Base-by-base conservation (phyloP, 2,888 invertebrate genomes). In the Bombylius major region DNA sequence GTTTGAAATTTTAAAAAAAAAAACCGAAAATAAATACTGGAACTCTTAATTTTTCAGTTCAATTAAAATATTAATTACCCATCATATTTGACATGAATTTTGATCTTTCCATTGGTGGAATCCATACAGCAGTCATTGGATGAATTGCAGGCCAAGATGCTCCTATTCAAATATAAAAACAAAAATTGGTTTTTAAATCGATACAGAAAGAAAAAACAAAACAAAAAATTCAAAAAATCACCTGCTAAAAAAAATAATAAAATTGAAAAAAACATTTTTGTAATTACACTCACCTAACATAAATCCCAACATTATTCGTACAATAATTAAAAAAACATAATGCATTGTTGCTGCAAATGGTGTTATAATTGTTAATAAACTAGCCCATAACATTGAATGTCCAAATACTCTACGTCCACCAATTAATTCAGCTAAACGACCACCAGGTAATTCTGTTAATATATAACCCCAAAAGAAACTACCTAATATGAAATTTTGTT, bases 91-190 rank as follows among this genome's bases (percentile, higher is more conserved):
- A 87, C 72, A 94, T 89, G 72, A 96, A 89, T 72, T 92, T 91
- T 48, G 92, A 90, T 62, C 95, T 82, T 70, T 97, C 95, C 79
- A 87, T 82, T 12, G 94, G 94, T 8, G 95, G 95, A 58, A 95
- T 89, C 96, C 96, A 97, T 61, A 86, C 85, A 8, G 93, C 89
- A 46, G 92, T 91, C 81, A 97, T 85, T 5, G 92, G 89, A 58
- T 92, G 89, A 67, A 95, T 92, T 7, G 94, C 89, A 0, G 96
- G 96, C 87, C 94, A 96, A 9, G 91, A 89, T 13, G 89, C 92
- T 52, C 91, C 89, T 78, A 81, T 64, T 60, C 72, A 73, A 23
- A 23, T 23, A 23, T 1, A 23, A 23, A 66, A 71, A 72, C 11
- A 51, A 23, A 56, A 50, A 47, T 34, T 11, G 14, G 14, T 33